phyloP scores from a whole-genome alignment of 2,888 invertebrate genomes.

The Ptychoptera albimana region DNA sequence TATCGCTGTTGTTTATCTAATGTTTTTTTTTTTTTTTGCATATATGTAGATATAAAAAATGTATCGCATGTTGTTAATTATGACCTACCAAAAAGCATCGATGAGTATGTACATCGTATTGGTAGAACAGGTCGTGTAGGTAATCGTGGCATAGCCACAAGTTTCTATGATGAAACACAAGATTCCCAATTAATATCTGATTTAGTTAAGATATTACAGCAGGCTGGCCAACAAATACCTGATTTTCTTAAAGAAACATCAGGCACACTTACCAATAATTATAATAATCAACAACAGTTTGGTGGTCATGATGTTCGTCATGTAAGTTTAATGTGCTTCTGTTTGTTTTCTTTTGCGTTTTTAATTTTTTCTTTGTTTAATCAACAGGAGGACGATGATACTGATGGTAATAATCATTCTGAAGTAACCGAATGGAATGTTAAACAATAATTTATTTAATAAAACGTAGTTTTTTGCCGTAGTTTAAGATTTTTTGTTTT shows the following conservation, averaged over 20 bases:
- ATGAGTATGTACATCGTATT: slow-evolving; percentile 90
- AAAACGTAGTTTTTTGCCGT: slow-evolving; percentile 6
- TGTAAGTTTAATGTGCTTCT: too few relatives aligned
- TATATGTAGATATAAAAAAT: slow-evolving; percentile 66
- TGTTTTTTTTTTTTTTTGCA: too few relatives aligned
- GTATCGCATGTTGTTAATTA: slow-evolving; percentile 83
- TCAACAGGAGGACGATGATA: too few relatives aligned
- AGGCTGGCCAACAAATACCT: slow-evolving; percentile 67
- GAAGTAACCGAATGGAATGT: too few relatives aligned
- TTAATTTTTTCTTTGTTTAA: too few relatives aligned
- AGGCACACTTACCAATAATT: too few relatives aligned
- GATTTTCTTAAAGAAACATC: slow-evolving; percentile 39
- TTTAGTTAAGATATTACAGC: slow-evolving; percentile 56
- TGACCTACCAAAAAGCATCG: slow-evolving; percentile 77
- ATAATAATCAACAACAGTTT: too few relatives aligned
- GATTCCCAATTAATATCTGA: slow-evolving; percentile 45
- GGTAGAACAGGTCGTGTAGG: slow-evolving; percentile 92
- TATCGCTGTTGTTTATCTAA: background rate
- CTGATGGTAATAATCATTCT: too few relatives aligned
- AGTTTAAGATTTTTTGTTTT: background rate
- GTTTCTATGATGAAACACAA: slow-evolving; percentile 55
- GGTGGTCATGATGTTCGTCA: too few relatives aligned
- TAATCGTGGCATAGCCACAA: slow-evolving; percentile 71
- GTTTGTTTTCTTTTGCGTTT: background rate
- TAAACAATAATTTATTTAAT: background rate